Evolutionary conservation across 2,113 vertebrate species (phyloP).

Genomic region (Bufo bufo): DNA sequence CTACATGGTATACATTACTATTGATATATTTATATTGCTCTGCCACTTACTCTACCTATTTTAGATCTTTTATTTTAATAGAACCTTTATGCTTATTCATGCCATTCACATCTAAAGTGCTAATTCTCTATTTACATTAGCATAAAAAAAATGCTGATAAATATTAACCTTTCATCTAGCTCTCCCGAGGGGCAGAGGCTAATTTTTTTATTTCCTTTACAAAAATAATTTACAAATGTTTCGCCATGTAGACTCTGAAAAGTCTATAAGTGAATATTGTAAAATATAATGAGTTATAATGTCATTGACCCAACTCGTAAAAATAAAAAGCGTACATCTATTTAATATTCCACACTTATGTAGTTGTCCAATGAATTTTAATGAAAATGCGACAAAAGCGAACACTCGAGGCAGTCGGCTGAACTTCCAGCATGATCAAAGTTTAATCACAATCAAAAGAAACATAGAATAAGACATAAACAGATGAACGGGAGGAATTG

Average conservation of each 20-base stretch:
- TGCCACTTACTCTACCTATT: not conserved
- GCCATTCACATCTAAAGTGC: not conserved
- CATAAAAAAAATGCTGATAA: constrained; percentile 45
- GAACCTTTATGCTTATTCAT: constrained; percentile 15
- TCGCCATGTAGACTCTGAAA: constrained; percentile 25
- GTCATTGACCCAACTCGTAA: constrained; percentile 56
- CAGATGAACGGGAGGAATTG: constrained; percentile 11
- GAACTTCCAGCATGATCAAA: constrained; percentile 51
- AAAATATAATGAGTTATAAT: constrained; percentile 57
- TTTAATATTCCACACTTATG: constrained; percentile 50
- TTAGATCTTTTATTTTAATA: not conserved
- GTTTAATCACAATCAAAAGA: constrained; percentile 28
- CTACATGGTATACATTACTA: not conserved
- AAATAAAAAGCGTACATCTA: constrained; percentile 55
- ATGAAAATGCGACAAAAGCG: constrained; percentile 51
- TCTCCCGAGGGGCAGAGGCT: not conserved
- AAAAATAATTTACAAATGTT: constrained; percentile 49
- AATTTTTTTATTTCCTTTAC: constrained; percentile 51
- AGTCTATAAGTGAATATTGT: constrained; percentile 57
- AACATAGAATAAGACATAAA: constrained; percentile 33
- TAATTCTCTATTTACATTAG: constrained; percentile 49
- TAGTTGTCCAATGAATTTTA: constrained; percentile 53
- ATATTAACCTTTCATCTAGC: constrained; percentile 41
- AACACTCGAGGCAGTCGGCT: constrained; percentile 32
- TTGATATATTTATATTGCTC: not conserved